A percentile compares a stretch with the other conserved stretches of the same genome.
phyloP scores from a whole-genome alignment of 2,797 vertebrate species.

The Gallinago nigripennis region DNA sequence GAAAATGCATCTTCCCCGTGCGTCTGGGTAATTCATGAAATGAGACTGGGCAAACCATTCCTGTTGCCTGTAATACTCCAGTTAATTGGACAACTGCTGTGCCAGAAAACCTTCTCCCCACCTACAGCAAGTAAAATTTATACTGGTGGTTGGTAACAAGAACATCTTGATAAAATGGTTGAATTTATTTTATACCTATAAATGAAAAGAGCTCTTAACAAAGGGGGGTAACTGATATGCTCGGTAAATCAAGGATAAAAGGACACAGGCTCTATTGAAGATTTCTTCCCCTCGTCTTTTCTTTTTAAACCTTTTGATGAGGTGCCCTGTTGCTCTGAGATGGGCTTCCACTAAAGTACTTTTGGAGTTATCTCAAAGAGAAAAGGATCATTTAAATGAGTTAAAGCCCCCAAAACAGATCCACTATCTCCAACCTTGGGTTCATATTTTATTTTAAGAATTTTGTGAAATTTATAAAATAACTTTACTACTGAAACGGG shows the following conservation, averaged over 20 bases:
- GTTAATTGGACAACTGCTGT: conserved; percentile 73
- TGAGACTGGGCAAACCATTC: not conserved
- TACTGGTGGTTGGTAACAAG: conserved; percentile 68
- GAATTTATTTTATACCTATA: conserved; percentile 71
- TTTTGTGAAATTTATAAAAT: conserved; percentile 45
- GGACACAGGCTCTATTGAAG: conserved; percentile 59
- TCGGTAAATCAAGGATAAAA: conserved; percentile 72
- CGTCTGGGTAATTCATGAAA: conserved; percentile 29
- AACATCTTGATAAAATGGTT: conserved; percentile 69
- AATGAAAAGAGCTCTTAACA: conserved; percentile 70
- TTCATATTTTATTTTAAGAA: conserved; percentile 11
- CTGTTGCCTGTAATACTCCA: conserved; percentile 46
- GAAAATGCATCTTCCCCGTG: conserved; percentile 12
- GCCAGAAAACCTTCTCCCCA: conserved; percentile 52
- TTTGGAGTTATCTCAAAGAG: conserved; percentile 64
- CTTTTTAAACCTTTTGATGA: conserved; percentile 65
- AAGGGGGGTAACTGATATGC: conserved; percentile 66
- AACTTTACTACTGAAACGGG: not conserved
- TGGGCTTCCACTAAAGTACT: conserved; percentile 56
- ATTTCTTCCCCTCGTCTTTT: conserved; percentile 42
- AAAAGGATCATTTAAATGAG: conserved; percentile 64
- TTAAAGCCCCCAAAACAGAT: conserved; percentile 58
- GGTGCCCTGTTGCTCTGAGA: conserved; percentile 63
- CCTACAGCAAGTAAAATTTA: conserved; percentile 63
- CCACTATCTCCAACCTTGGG: not conserved